A percentile compares a stretch with the other conserved stretches of the same genome.
phyloP scores from a whole-genome alignment of 37 sponge, comb jelly and placozoan species.

The Bolinopsis microptera region DNA sequence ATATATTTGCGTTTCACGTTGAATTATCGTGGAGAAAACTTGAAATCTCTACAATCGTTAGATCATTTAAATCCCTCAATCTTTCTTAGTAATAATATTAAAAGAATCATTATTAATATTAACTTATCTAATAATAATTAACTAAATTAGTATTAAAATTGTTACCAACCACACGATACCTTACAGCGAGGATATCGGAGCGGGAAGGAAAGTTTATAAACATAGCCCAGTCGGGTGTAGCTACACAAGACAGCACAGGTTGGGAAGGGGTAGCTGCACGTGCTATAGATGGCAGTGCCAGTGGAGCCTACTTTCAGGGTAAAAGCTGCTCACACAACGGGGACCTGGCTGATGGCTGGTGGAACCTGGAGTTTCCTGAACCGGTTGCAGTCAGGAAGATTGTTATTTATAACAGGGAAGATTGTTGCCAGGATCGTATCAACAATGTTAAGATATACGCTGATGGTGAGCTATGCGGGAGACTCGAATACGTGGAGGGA shows the following conservation, averaged over 20 bases:
- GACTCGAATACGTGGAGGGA: background rate
- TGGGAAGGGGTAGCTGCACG: background rate
- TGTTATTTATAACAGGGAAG: background rate
- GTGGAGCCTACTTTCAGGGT: background rate
- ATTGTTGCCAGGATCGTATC: background rate
- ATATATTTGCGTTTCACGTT: no score
- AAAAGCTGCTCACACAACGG: slow-evolving; percentile 8
- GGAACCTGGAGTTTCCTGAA: background rate
- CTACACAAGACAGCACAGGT: background rate
- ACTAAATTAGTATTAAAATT: no score
- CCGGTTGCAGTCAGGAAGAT: background rate
- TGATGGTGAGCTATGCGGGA: background rate
- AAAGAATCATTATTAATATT: no score
- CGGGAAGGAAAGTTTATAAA: background rate
- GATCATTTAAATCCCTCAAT: no score
- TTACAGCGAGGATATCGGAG: background rate
- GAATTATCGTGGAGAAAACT: no score
- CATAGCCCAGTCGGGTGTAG: background rate
- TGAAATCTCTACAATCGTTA: no score
- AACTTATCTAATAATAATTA: no score
- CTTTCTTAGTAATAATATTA: no score
- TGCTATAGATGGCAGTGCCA: background rate
- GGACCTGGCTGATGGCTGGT: background rate
- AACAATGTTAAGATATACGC: background rate
- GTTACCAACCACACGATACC: no score